A percentile compares a stretch with the other conserved stretches of the same genome.
phyloP scores from a whole-genome alignment of 2,888 invertebrate genomes.

The Cheilosia scutellata region DNA sequence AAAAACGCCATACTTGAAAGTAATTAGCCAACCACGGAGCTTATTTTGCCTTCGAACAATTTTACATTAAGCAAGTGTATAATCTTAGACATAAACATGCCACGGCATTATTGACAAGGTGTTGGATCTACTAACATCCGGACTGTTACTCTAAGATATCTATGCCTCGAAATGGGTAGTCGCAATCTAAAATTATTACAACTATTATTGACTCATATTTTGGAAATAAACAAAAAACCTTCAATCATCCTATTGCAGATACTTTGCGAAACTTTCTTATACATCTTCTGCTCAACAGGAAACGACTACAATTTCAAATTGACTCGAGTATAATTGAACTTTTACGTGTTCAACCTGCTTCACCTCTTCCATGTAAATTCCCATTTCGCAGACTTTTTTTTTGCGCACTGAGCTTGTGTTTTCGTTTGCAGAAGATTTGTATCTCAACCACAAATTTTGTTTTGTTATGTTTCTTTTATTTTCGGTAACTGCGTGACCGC shows the following conservation, averaged over 20 bases:
- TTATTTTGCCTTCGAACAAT: too few species aligned
- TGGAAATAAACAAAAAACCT: background rate
- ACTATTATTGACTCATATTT: background rate
- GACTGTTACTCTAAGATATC: too few species aligned
- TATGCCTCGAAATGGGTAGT: too few species aligned
- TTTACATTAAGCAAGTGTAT: too few species aligned
- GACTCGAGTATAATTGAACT: constrained; percentile 45
- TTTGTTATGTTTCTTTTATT: constrained; percentile 19
- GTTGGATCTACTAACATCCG: too few species aligned
- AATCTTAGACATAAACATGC: too few species aligned
- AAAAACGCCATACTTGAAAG: too few species aligned
- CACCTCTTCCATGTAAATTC: constrained; percentile 46
- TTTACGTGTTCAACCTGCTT: constrained; percentile 61
- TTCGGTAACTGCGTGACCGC: constrained; percentile 62
- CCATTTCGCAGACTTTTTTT: constrained; percentile 42
- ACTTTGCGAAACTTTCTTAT: constrained; percentile 6
- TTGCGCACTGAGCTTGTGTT: constrained; percentile 6
- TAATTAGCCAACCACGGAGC: too few species aligned
- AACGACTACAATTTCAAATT: constrained; percentile 24
- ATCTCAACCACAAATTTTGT: constrained; percentile 40
- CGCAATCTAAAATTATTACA: too few species aligned
- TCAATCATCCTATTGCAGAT: background rate
- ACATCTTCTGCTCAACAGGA: background rate
- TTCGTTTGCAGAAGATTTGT: constrained; percentile 44
- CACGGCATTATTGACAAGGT: too few species aligned